Evolutionary conservation across 2,888 invertebrate species (phyloP), one percentile per base, ranked within the genome.

Genomic region (Serrognathus titanus): DNA sequence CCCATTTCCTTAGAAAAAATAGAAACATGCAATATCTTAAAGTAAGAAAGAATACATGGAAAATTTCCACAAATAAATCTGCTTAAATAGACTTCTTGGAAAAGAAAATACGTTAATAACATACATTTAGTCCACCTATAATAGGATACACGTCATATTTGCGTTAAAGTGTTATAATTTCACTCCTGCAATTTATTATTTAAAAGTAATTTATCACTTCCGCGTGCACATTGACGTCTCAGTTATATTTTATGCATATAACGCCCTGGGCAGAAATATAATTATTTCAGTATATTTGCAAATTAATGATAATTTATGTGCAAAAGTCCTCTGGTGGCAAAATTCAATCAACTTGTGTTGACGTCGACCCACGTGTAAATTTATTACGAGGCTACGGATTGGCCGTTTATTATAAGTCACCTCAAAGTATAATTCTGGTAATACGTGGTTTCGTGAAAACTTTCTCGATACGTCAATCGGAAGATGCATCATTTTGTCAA

Each of bases 401-500:
- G 43, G 20, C 20, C 16, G 43, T 43, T 16, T 43, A 43, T 11
- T 43, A 43, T 43, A 43, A 43, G 43, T 43, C 43, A 43, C 10
- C 20, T 13, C 16, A 20, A 43, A 31, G 24, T 31, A 4, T 43
- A 11, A 43, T 43, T 43, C 43, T 8, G 13, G 10, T 11, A 43
- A 31, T 31, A 7, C 6, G 24, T 5, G 7, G 24, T 31, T 31
- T 16, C 13, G 16, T 6, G n/a, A 43, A 43, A 4, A 16, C 20
- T 43, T 43, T 20, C 13, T 63, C 53, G 51, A 61, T 53, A 53
- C 59, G 58, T 61, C 57, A 53, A 55, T 62, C 62, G 57, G 58
- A 65, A 61, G 62, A 62, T 63, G 61, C 61, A 64, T 64, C 63
- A 64, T 64, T 64, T 64, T 64, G 64, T 64, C 64, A 64, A 61